These are phyloP conservation scores for Drosophila kambysellisi DNA, from an alignment of 2,888 invertebrate species.

Conservation along the genomic window DNA sequence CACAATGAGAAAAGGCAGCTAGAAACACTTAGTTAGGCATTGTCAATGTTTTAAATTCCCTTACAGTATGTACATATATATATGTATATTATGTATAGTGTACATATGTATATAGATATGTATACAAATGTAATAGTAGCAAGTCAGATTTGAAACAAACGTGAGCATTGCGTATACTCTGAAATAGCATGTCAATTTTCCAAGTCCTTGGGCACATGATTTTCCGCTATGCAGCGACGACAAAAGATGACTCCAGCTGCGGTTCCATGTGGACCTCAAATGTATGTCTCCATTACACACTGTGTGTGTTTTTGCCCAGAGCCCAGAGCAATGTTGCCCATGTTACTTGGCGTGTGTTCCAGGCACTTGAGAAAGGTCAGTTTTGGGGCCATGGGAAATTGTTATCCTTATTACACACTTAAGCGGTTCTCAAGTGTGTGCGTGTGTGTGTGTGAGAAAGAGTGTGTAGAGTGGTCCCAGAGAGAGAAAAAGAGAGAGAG, in stretches of 20 bases:
- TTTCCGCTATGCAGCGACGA: not conserved
- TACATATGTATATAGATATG: not conserved
- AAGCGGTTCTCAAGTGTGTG: conserved; percentile 22
- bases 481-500: conserved; percentile 2
- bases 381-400: conserved; percentile 73
- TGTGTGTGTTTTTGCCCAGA: conserved; percentile 15
- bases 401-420: conserved; percentile 71
- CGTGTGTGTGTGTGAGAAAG: not conserved
- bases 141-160: not conserved
- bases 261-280: conserved; percentile 15
- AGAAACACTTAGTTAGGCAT: not conserved
- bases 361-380: conserved; percentile 78
- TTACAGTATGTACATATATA: not conserved
- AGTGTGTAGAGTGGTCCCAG: conserved; percentile 15
- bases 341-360: conserved; percentile 24
- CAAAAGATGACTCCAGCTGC: conserved; percentile 17
- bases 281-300: conserved; percentile 20
- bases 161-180: not conserved
- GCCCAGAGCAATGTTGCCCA: conserved; percentile 34
- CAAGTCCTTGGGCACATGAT: conserved; percentile 3
- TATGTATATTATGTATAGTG: too few species aligned
- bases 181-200: conserved; percentile 2
- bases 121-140: not conserved
- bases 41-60: not conserved
- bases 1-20: not conserved